These are phyloP conservation scores for Ceyx melanurus DNA, from an alignment of 2,113 vertebrate genomes.

Conservation along the genomic window DNA sequence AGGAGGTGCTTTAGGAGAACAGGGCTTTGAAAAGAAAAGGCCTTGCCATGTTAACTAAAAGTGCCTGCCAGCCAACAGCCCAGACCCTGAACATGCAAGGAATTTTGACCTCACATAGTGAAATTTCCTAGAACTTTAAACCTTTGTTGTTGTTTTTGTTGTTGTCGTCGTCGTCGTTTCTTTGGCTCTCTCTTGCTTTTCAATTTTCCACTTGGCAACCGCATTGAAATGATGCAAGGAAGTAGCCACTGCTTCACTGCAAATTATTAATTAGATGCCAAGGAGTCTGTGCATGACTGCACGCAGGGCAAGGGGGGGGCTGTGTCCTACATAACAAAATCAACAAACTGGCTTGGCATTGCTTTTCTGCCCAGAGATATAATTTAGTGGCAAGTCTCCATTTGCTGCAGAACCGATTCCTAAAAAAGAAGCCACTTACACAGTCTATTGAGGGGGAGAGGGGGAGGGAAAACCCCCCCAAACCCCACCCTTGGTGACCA, in stretches of 20 bases:
- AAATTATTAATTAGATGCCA: slow-evolving; percentile 69
- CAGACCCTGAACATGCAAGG: neutral
- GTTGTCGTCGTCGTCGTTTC: neutral
- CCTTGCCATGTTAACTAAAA: neutral
- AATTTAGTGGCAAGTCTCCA: neutral
- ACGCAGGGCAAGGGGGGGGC: slow-evolving; percentile 23
- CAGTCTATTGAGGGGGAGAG: neutral
- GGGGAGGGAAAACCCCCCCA: neutral
- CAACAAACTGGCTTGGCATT: neutral
- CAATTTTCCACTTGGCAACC: slow-evolving; percentile 43
- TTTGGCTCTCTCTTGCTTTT: slow-evolving; percentile 34
- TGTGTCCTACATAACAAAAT: slow-evolving; percentile 55
- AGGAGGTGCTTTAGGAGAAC: neutral
- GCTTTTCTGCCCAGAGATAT: slow-evolving; percentile 39
- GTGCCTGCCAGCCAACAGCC: neutral
- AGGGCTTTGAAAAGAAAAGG: neutral
- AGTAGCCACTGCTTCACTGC: neutral
- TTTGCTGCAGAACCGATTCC: neutral
- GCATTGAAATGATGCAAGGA: slow-evolving; percentile 22
- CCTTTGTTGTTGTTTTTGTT: slow-evolving; percentile 35
- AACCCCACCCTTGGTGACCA: neutral
- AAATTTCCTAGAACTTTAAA: slow-evolving; percentile 66
- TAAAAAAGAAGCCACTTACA: slow-evolving; percentile 21
- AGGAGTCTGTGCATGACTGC: slow-evolving; percentile 40
- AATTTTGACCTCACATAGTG: slow-evolving; percentile 41